Percentiles rank a stretch among this genome's conserved stretches.
These are phyloP conservation scores for Branchipolynoe longqiensis DNA, from an alignment of 2,888 invertebrate species.

Conservation along the genomic window DNA sequence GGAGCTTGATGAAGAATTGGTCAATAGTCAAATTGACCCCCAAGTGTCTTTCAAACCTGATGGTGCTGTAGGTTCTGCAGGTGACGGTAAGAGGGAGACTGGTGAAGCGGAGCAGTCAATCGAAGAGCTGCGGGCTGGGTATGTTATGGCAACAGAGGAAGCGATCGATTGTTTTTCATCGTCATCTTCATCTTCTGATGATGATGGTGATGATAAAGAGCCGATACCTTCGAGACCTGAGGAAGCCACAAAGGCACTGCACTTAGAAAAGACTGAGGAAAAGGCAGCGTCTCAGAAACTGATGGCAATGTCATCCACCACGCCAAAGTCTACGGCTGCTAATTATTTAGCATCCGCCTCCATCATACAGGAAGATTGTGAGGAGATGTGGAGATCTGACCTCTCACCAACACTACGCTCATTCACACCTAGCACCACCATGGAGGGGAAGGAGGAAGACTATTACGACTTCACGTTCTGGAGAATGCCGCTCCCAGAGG, in stretches of 20 bases:
- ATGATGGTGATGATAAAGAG: not conserved
- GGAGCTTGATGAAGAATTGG: constrained; percentile 32
- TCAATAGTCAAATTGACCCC: constrained; percentile 24
- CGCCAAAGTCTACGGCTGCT: not conserved
- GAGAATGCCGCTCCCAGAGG: constrained; percentile 83
- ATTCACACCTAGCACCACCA: not conserved
- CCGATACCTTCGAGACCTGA: no score
- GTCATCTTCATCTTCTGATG: not conserved
- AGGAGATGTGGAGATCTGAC: no score
- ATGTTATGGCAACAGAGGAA: no score
- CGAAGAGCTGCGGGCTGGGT: constrained; percentile 67
- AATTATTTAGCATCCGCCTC: not conserved
- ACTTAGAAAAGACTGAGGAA: no score
- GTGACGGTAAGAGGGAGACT: not conserved
- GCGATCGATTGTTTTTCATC: no score
- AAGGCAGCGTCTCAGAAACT: no score
- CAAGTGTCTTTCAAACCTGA: constrained; percentile 46
- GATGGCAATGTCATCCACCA: not conserved
- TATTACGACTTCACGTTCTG: constrained; percentile 82
- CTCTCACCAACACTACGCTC: not conserved
- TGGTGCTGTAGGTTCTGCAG: constrained; percentile 30
- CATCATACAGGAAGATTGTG: not conserved
- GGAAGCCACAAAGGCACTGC: no score
- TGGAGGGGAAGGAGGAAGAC: constrained; percentile 64
- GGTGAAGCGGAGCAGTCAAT: constrained; percentile 62